A percentile compares a stretch with the other conserved stretches of the same genome.
Evolutionary conservation across 2,797 vertebrate species (phyloP).

Genomic region (Tympanoctomys barrerae): DNA sequence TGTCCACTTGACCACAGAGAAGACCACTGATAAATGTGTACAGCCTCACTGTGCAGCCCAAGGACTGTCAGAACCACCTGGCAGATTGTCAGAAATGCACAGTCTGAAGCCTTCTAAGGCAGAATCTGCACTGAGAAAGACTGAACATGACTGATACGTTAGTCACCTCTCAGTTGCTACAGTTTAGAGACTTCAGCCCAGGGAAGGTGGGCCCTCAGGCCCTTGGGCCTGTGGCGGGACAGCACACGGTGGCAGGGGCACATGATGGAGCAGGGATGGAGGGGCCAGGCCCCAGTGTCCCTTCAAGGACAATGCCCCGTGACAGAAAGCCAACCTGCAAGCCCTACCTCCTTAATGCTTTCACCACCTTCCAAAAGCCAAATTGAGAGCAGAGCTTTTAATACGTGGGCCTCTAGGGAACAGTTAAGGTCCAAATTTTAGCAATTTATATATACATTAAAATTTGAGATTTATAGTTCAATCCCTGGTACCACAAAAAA

Average conservation of each 20-base stretch:
- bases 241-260: not conserved
- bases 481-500: too few relatives aligned
- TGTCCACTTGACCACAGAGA: not conserved
- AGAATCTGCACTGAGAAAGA: constrained; percentile 48
- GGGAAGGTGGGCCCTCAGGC: not conserved
- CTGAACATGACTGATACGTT: not conserved
- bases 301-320: not conserved
- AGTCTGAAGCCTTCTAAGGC: not conserved
- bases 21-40: not conserved
- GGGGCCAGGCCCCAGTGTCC: not conserved
- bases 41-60: not conserved
- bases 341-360: too few relatives aligned
- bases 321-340: not conserved
- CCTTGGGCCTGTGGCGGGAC: not conserved
- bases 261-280: not conserved
- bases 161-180: not conserved
- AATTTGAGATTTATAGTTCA: not conserved
- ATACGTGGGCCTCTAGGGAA: not conserved
- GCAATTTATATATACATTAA: not conserved
- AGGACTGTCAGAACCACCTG: not conserved
- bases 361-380: too few relatives aligned
- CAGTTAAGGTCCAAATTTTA: not conserved
- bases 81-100: not conserved
- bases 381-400: not conserved
- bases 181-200: not conserved